Base-by-base conservation (phyloP, 2,888 invertebrate genomes). In the Andrena flavipes region DNA sequence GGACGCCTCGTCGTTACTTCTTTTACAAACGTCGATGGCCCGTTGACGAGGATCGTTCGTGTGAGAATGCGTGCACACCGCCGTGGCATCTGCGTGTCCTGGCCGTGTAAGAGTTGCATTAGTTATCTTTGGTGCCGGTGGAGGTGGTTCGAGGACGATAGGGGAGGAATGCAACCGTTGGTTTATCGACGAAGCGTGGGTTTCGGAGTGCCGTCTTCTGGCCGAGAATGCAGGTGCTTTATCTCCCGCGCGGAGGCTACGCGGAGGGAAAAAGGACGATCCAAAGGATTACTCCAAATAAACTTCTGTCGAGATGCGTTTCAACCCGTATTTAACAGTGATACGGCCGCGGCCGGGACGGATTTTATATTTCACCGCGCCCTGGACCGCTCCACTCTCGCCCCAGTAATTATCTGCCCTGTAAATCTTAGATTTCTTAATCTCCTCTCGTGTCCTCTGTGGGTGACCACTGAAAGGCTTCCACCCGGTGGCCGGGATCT, bases 101-200 rank as follows among this genome's bases (percentile, higher is more conserved):
- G 42, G 33, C 30, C 77, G 80, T 80, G 84, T 82, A 88, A 88
- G 87, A 84, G 86, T 87, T 85, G 89, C 90, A 91, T 91, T 89
- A 91, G 91, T 91, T 91, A 91, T 91, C 91, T 90, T 48, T 64
- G 65, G 74, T 56, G 64, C 35, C 48, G 73, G 83, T 76, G 82
- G 82, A 84, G 89, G 87, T 87, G 87, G 87, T 84, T 86, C 87
- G 88, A 69, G 82, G 80, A 70, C 86, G 92, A 92, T 92, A 92
- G 88, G 84, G 88, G 84, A 88, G 90, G 92, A 92, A 92, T 92
- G 91, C 90, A 86, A 90, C 87, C 90, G 90, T 88, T 90, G 88
- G 87, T 91, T 91, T 91, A 91, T 91, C 92, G 90, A 90, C 90
- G 88, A 91, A 91, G 91, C 89, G 91, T 87, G 90, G 90, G 90